Evolutionary conservation across 1,140 invertebrate species (phyloP), one percentile per base, ranked within the genome.

Genomic region (Drosophila yakuba): DNA sequence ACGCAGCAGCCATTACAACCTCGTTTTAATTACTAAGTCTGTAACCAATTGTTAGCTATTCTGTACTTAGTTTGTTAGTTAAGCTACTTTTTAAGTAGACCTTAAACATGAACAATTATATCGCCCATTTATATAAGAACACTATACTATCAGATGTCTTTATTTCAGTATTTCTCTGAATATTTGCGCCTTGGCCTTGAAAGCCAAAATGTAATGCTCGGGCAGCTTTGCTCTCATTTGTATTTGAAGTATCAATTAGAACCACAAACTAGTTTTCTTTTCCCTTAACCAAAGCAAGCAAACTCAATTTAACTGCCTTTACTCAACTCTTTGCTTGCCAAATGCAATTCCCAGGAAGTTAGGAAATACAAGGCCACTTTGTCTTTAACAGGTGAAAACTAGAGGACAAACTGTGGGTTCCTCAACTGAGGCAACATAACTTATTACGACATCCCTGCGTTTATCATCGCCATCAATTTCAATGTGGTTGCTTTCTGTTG

Each of bases 291-390:
- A 14, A 76, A 73, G 73, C 64, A 76, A 63, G 66, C 59, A 73
- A 76, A 83, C 82, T 79, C 71, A 88, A 86, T 88, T 83, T 79
- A 50, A 41, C 43, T 17, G 10, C 28, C 62, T 64, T 64, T 35
- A 55, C 23, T 39, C 10, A 8, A 10, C 23, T 44, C 28, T 17
- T 35, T 48, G 35, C 47, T 44, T 41, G 60, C 14, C 56, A 50
- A 68, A 55, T 39, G 45, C 20, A 68, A 28, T 67, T 73, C 14
- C 14, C 41, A 38, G 48, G 78, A 68, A 73, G 57, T 57, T 58
- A n/a, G 17, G 23, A 48, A 45, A 45, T 43, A 39, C 23, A 54
- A 23, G 28, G 14, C 23, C 36, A 60, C 43, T 51, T 76, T 76
- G 32, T 54, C 51, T 36, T 14, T 28, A 38, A 57, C 48, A 41